phyloP scores from a whole-genome alignment of 2,888 invertebrate species.

The Lasioglossum malachurum region DNA sequence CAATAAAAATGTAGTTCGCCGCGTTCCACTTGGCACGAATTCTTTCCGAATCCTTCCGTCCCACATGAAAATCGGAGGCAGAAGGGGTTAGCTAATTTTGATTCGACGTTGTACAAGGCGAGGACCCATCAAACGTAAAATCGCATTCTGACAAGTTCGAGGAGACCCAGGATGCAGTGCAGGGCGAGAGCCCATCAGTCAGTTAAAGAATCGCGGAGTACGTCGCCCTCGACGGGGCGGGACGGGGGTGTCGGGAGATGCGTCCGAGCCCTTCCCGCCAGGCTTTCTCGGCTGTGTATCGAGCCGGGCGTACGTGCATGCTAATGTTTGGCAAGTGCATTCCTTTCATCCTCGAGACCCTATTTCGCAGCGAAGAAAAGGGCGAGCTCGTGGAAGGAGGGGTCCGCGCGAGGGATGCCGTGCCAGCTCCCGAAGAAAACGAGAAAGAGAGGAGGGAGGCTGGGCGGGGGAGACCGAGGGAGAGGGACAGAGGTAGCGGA shows the following conservation, averaged over 20 bases:
- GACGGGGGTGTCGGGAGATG: constrained; percentile 17
- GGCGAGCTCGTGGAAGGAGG: constrained; percentile 14
- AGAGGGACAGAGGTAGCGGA: background rate
- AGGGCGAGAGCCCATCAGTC: background rate
- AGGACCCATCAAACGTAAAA: background rate
- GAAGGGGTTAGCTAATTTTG: no score
- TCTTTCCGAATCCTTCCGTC: no score
- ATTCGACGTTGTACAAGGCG: no score
- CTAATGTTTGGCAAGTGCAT: constrained; percentile 67
- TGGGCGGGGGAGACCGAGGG: background rate
- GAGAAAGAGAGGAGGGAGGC: background rate
- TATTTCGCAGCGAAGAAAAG: constrained; percentile 61
- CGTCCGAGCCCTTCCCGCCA: background rate
- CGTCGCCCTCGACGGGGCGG: background rate
- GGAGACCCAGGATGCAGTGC: background rate
- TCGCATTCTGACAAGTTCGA: background rate
- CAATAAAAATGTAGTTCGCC: no score
- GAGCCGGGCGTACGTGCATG: constrained; percentile 44
- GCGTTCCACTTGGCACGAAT: no score
- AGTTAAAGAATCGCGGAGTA: background rate
- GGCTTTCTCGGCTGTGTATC: constrained; percentile 37
- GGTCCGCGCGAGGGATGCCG: constrained; percentile 4
- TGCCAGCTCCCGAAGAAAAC: constrained; percentile 13
- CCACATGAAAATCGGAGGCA: no score
- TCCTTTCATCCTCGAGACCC: constrained; percentile 69